Evolutionary conservation across 2,888 invertebrate species (phyloP), one percentile per base, ranked within the genome.

Genomic region (Hirtodrosophila confusa): DNA sequence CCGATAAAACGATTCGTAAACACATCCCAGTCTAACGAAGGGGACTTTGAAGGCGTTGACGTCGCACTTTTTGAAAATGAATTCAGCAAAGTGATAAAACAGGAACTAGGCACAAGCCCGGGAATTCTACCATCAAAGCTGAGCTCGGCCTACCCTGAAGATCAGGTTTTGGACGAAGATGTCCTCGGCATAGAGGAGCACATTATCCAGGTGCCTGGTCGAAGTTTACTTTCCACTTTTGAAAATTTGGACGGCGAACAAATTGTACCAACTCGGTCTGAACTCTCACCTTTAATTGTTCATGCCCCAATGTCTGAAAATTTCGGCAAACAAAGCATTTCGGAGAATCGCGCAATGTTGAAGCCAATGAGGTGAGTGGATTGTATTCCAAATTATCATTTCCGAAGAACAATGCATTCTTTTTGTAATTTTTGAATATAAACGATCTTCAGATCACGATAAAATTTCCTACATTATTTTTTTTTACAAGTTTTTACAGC

Each of bases 361-460:
- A 69, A 57, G n/a, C 40, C 53, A 3, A 8, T 41, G 8, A 63
- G 51, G 69, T 69, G 8, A 64, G 64, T 51, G 2, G 0, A 35
- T 17, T 17, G n/a, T 11, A 35, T 8, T 35, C n/a, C 5, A 35
- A 35, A 35, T 35, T 7, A 36, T 11, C 6, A 27, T 6, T 27
- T 27, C 3, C 27, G 3, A 27, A 27, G 3, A 27, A 27, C 27
- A 27, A 27, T 27, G 27, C 5, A 27, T 4, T 27, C 27, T 27
- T 27, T 27, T 27, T 27, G 27, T 27, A 27, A 27, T 27, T 27
- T 27, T n/a, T n/a, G n/a, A n/a, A n/a, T n/a, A n/a, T n/a, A n/a
- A n/a, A n/a, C n/a, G n/a, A n/a, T n/a, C n/a, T n/a, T n/a, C n/a
- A n/a, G n/a, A n/a, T n/a, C n/a, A n/a, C n/a, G n/a, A n/a, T n/a